phyloP scores from a whole-genome alignment of 2,113 vertebrate genomes.

The Azemiops feae region DNA sequence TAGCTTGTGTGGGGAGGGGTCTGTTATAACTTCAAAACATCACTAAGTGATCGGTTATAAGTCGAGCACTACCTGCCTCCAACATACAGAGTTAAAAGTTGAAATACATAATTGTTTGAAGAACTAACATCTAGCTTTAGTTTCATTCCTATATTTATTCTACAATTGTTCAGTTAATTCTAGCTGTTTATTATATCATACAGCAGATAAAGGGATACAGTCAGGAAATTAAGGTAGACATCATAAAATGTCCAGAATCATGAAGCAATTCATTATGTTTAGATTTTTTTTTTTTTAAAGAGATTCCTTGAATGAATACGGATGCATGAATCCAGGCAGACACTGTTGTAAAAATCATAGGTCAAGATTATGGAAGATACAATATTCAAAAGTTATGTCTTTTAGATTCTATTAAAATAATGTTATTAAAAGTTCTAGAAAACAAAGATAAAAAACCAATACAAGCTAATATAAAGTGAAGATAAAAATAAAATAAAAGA shows the following conservation, averaged over 20 bases:
- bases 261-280: not conserved
- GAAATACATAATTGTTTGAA: slow-evolving; percentile 10
- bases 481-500: not conserved
- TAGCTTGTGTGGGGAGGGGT: not conserved
- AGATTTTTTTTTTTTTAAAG: not conserved
- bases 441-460: not conserved
- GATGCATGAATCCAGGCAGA: not conserved
- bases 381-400: not conserved
- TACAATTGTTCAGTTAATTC: not conserved
- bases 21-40: not conserved
- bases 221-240: not conserved
- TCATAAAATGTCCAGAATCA: not conserved
- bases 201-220: not conserved
- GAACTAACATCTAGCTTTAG: slow-evolving; percentile 1
- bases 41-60: not conserved
- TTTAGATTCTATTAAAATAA: not conserved
- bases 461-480: not conserved
- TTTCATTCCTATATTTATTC: not conserved
- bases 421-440: not conserved
- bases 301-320: not conserved
- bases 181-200: not conserved
- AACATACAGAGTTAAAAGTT: not conserved
- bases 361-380: not conserved
- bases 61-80: not conserved
- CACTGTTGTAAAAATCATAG: not conserved